Conservation (phyloP, 2,113 vertebrate genomes). For the Onychorhynchus coronatus region DNA sequence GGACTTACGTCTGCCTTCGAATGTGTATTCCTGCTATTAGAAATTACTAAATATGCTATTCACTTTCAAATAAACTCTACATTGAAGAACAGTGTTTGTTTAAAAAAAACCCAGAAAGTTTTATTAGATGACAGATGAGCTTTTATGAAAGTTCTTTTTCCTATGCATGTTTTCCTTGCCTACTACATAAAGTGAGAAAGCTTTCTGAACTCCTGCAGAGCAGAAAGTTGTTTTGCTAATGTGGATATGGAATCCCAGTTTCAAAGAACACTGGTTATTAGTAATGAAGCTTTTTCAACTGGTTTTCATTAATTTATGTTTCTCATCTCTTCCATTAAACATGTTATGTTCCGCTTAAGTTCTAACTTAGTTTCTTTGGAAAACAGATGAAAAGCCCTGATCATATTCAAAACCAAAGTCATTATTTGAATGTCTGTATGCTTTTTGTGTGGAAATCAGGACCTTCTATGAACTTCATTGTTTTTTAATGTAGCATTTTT, state of each 20-base stretch:
- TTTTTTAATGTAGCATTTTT: neutral
- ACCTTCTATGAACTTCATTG: neutral
- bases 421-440: neutral
- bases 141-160: neutral
- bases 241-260: no score
- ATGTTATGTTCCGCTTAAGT: neutral
- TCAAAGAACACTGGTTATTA: no score
- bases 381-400: neutral
- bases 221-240: no score
- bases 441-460: neutral
- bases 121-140: neutral
- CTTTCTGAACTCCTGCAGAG: neutral
- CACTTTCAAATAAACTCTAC: neutral
- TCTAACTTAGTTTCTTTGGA: neutral
- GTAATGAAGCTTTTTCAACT: neutral
- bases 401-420: neutral
- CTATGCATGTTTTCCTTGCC: no score
- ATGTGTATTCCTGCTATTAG: neutral
- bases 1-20: no score
- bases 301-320: neutral
- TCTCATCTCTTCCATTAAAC: neutral
- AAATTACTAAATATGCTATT: neutral
- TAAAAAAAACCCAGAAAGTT: neutral
- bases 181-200: no score
- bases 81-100: neutral